Evolutionary conservation across 1,140 invertebrate genomes (phyloP).

Genomic region (Antheraea pernyi): DNA sequence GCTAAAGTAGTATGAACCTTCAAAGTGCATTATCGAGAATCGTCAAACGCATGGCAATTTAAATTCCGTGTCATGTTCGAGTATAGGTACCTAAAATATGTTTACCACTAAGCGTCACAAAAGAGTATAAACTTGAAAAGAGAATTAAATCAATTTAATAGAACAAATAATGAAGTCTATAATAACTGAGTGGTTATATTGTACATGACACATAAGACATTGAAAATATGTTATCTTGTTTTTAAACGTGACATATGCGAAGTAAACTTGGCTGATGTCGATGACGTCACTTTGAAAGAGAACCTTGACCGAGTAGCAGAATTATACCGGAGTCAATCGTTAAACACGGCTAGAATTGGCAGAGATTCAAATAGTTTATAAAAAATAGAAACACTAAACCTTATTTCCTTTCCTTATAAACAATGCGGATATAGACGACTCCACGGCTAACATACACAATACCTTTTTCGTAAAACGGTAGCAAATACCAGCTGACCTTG

Average conservation of each 20-base stretch:
- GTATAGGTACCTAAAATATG: too few species aligned
- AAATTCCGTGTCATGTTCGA: too few species aligned
- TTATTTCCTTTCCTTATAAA: background rate
- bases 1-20: too few species aligned
- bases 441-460: background rate
- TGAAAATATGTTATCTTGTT: background rate
- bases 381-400: conserved; percentile 7
- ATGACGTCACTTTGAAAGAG: conserved; percentile 17
- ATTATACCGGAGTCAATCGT: background rate
- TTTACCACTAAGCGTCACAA: too few species aligned
- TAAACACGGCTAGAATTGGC: background rate
- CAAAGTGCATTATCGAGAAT: too few species aligned
- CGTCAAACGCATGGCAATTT: too few species aligned
- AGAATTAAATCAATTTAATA: too few species aligned
- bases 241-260: conserved; percentile 8
- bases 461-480: background rate
- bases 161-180: too few species aligned
- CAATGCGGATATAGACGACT: background rate
- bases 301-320: conserved; percentile 22
- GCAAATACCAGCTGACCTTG: background rate
- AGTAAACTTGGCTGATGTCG: conserved; percentile 13
- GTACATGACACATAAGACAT: background rate
- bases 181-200: too few species aligned
- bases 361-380: background rate
- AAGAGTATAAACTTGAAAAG: too few species aligned